Evolutionary conservation across 1,140 invertebrate species (phyloP).

Genomic region (Drusus annulatus): DNA sequence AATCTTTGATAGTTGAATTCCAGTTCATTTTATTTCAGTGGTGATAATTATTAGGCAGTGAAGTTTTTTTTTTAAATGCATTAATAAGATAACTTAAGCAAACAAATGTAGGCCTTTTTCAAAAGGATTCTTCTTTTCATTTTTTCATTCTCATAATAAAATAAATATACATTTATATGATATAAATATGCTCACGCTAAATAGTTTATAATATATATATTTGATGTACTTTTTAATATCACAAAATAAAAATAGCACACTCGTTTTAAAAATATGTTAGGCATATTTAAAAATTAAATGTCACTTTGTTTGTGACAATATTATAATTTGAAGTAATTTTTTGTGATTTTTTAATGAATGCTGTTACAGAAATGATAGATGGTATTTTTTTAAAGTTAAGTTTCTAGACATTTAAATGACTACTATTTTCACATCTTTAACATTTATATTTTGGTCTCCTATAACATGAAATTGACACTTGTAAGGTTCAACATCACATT

Average conservation of each 20-base stretch:
- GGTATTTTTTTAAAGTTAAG: background rate
- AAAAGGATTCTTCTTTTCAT: slow-evolving; percentile 3
- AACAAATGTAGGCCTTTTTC: slow-evolving; percentile 6
- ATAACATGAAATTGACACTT: slow-evolving; percentile 59
- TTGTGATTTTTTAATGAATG: background rate
- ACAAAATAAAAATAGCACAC: slow-evolving; percentile 38
- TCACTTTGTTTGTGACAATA: background rate
- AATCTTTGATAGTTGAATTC: slow-evolving; percentile 15
- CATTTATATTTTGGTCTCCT: slow-evolving; percentile 54
- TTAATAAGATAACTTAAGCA: background rate
- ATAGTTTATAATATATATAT: background rate
- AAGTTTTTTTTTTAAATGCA: background rate
- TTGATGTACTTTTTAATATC: slow-evolving; percentile 20
- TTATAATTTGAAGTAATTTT: slow-evolving; percentile 11
- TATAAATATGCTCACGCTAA: background rate
- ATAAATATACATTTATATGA: slow-evolving; percentile 35
- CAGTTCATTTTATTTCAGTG: background rate
- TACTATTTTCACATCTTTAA: slow-evolving; percentile 13
- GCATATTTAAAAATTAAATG: slow-evolving; percentile 11
- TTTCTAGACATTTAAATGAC: slow-evolving; percentile 15
- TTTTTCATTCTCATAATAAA: slow-evolving; percentile 17
- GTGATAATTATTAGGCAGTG: background rate
- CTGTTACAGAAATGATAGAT: background rate
- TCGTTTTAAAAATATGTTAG: slow-evolving; percentile 13
- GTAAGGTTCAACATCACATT: slow-evolving; percentile 58